These are phyloP conservation scores for Synanthedon andrenaeformis DNA, from an alignment of 2,888 invertebrate species.

Conservation along the genomic window DNA sequence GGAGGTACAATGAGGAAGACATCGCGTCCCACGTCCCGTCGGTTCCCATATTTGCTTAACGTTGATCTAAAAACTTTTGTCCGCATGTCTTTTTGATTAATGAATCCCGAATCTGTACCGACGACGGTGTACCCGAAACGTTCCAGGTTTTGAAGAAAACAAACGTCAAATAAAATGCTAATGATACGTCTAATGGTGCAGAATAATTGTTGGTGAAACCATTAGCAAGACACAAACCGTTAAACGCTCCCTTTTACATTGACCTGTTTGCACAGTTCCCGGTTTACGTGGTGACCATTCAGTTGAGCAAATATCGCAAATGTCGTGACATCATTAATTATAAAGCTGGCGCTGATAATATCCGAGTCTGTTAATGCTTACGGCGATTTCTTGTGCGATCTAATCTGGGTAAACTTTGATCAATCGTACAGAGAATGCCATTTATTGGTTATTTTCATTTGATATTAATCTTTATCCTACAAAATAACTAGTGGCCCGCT, in stretches of 20 bases:
- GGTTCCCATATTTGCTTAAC: constrained; percentile 57
- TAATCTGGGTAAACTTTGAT: background rate
- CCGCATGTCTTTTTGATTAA: constrained; percentile 47
- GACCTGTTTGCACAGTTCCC: constrained; percentile 48
- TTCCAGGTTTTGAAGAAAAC: constrained; percentile 44
- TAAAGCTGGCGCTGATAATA: constrained; percentile 4
- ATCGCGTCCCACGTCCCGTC: constrained; percentile 10
- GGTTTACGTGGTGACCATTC: constrained; percentile 22
- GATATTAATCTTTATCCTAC: no score
- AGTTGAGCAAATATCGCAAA: constrained; percentile 45
- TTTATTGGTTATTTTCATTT: no score
- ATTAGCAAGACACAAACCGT: constrained; percentile 38
- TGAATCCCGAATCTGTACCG: constrained; percentile 44
- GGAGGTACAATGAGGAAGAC: background rate
- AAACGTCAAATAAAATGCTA: constrained; percentile 49
- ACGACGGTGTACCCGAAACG: constrained; percentile 28
- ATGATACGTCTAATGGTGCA: constrained; percentile 57
- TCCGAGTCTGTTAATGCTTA: background rate
- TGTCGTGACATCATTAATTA: constrained; percentile 58
- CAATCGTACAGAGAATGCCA: no score
- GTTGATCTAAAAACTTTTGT: constrained; percentile 56
- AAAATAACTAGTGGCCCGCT: no score
- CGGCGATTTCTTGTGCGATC: background rate
- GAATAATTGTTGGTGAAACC: constrained; percentile 52
- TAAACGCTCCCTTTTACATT: constrained; percentile 32